phyloP scores from a whole-genome alignment of 2,797 vertebrate genomes.

The Syncerus caffer region DNA sequence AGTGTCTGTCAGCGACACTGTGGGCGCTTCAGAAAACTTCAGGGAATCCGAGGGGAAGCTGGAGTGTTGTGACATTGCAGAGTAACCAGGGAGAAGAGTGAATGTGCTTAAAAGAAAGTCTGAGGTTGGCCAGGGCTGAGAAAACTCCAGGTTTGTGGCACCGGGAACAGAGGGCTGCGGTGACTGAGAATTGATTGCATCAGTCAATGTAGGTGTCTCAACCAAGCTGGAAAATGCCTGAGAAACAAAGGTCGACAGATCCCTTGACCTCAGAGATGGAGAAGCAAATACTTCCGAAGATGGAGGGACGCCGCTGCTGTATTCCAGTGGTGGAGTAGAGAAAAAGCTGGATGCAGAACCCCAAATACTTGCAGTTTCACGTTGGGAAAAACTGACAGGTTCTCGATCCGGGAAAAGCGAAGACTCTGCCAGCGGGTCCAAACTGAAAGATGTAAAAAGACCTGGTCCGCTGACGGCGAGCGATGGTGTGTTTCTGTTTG shows the following conservation, averaged over 20 bases:
- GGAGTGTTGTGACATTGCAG: slow-evolving; percentile 25
- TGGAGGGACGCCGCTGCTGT: slow-evolving; percentile 24
- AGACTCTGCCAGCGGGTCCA: slow-evolving; percentile 64
- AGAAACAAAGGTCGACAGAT: slow-evolving; percentile 59
- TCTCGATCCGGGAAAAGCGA: slow-evolving; percentile 40
- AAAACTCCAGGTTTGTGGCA: neutral
- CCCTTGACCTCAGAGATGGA: slow-evolving; percentile 27
- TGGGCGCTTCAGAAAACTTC: slow-evolving; percentile 79
- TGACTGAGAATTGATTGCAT: slow-evolving; percentile 52
- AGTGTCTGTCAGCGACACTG: slow-evolving; percentile 71
- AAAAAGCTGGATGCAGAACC: slow-evolving; percentile 59
- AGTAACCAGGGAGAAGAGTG: slow-evolving; percentile 8
- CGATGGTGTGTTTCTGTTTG: neutral
- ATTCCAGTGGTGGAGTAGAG: slow-evolving; percentile 58
- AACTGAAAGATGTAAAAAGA: neutral
- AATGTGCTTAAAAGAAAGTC: slow-evolving; percentile 45
- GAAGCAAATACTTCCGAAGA: neutral
- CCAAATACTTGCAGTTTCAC: neutral
- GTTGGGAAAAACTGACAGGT: neutral
- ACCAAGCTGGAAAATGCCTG: slow-evolving; percentile 55
- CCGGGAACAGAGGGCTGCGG: neutral
- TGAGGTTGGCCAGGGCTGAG: slow-evolving; percentile 68
- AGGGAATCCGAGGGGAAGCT: slow-evolving; percentile 73
- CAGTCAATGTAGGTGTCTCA: slow-evolving; percentile 24
- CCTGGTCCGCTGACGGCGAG: neutral